Evolutionary conservation across 1,140 invertebrate species (phyloP), one percentile per base, ranked within the genome.

Genomic region (Gonatopus flavifemur): DNA sequence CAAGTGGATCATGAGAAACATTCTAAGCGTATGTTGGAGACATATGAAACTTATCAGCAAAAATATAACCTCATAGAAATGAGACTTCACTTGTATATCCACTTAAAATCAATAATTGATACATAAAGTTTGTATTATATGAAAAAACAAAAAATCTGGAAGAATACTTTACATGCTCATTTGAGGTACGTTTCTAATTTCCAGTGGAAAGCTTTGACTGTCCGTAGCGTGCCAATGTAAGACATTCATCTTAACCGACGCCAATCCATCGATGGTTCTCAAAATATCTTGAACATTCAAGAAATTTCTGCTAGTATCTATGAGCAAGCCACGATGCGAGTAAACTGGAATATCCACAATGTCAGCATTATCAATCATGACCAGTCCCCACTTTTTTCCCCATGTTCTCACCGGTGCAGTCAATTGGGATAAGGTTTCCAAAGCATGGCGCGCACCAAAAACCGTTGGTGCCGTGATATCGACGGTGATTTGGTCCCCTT

Each of bases 211-310:
- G 61, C 89, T 90, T 59, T 94, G 90, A 0, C 86, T 85, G 66
- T 93, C 91, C 2, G 88, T 90, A 0, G 88, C 81, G 64, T 94
- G 91, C 89, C 89, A 92, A 70, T 93, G 91, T 44, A 94, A 86
- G 7, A 88, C 86, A 75, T 94, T 94, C 39, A 94, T 76, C 75
- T 94, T 94, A 46, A 82, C 83, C 12, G 88, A 81, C 2, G 86
- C 84, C 85, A 94, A 89, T 0, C 82, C 89, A 44, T 89, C 84
- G 13, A 93, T 79, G 0, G 88, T 88, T 13, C 85, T 78, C 54
- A 86, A 80, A n/a, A 94, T 83, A 25, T 84, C 79, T 1, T 76
- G 66, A 3, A 91, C 70, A 0, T 87, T 81, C 55, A 92, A 84
- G 64, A 83, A 93, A 74, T 91, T 88, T 22, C 89, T 75, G 0